Evolutionary conservation across 1,140 invertebrate species (phyloP).

Genomic region (honey bee (Apis mellifera)): Amel_HAv3.1 CM009937.2:292501-293000

Average conservation of each 20-base stretch:
- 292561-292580: not conserved
- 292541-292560: not conserved
- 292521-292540: not conserved
- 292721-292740: too few species aligned
- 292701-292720: too few species aligned
- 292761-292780: not conserved
- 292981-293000: not conserved
- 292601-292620: not conserved
- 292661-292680: not conserved
- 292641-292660: not conserved
- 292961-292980: not conserved
- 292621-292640: not conserved
- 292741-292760: too few species aligned
- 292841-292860: fast-evolving
- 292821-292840: too few species aligned
- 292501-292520: conserved; percentile 9
- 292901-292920: too few species aligned
- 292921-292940: not conserved
- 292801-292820: too few species aligned
- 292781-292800: not conserved
- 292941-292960: not conserved
- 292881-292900: too few species aligned
- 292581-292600: not conserved
- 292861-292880: too few species aligned
- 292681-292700: too few species aligned